Percentiles rank a stretch among this genome's conserved stretches.
These are phyloP conservation scores for Momotus momota DNA, from an alignment of 2,797 vertebrate genomes.

Conservation along the genomic window DNA sequence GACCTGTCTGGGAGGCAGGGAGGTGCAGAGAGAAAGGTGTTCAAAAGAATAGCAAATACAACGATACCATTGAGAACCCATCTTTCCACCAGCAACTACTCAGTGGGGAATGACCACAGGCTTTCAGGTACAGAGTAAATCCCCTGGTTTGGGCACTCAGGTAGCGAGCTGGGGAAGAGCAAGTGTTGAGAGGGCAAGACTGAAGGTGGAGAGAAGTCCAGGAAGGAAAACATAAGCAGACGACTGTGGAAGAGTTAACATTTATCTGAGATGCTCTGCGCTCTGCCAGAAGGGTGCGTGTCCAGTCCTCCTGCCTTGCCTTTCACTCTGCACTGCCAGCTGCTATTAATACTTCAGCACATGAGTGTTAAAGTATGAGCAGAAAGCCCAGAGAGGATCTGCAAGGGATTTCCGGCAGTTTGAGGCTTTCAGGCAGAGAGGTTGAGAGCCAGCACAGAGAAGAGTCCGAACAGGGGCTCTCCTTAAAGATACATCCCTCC, in stretches of 20 bases:
- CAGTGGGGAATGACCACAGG: not conserved
- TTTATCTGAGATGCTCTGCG: not conserved
- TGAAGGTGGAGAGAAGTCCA: not conserved
- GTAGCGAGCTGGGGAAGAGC: not conserved
- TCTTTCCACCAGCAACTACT: not conserved
- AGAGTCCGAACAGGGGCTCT: not conserved
- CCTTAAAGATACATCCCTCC: not conserved
- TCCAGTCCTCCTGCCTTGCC: not conserved
- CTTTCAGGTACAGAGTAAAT: not conserved
- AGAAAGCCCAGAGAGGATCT: not conserved
- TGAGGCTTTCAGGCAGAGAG: not conserved
- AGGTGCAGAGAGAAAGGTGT: not conserved
- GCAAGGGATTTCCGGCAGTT: not conserved
- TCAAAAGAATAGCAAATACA: not conserved
- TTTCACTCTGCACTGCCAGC: not conserved
- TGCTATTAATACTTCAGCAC: conserved; percentile 11
- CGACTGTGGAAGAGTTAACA: not conserved
- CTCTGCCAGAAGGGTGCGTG: not conserved
- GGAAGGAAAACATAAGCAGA: not conserved
- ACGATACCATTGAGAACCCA: not conserved
- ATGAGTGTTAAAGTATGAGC: not conserved
- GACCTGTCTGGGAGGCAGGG: not conserved
- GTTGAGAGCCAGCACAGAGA: not conserved
- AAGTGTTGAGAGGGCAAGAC: not conserved
- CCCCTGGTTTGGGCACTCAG: not conserved